These are phyloP conservation scores for Chaetodon trifascialis DNA, from an alignment of 2,113 vertebrate species.

Conservation along the genomic window DNA sequence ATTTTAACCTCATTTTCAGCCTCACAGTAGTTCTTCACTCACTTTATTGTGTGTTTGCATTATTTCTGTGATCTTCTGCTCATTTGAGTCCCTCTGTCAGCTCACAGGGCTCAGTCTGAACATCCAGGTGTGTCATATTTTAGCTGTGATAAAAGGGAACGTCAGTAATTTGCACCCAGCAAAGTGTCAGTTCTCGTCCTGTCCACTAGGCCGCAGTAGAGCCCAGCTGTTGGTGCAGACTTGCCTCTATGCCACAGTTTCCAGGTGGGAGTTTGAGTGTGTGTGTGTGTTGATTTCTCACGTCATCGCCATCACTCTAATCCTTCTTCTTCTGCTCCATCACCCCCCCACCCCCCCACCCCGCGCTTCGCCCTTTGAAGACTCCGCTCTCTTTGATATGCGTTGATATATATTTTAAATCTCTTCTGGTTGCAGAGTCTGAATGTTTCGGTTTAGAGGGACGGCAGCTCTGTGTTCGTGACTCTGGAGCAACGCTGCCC, in stretches of 20 bases:
- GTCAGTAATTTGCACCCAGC: background rate
- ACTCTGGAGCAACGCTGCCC: background rate
- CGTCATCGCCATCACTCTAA: background rate
- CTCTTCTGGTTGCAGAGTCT: background rate
- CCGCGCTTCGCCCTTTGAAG: constrained; percentile 23
- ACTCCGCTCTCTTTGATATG: constrained; percentile 11
- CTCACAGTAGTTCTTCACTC: too few species aligned
- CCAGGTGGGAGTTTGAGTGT: background rate
- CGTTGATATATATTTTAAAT: constrained; percentile 3
- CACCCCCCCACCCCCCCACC: background rate
- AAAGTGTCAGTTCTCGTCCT: background rate
- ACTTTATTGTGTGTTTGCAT: background rate
- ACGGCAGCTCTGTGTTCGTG: background rate
- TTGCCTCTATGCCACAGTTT: background rate
- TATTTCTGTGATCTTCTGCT: background rate
- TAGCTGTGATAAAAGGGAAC: background rate
- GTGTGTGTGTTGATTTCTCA: background rate
- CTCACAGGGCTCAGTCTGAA: background rate
- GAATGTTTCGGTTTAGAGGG: background rate
- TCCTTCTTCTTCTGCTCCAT: background rate
- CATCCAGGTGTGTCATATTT: background rate
- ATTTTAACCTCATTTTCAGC: too few species aligned
- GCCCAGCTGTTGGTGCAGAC: constrained; percentile 8
- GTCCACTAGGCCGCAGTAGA: constrained; percentile 45
- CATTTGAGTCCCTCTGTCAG: background rate